Evolutionary conservation across 2,888 invertebrate species (phyloP).

Genomic region (Gryllus longicercus): DNA sequence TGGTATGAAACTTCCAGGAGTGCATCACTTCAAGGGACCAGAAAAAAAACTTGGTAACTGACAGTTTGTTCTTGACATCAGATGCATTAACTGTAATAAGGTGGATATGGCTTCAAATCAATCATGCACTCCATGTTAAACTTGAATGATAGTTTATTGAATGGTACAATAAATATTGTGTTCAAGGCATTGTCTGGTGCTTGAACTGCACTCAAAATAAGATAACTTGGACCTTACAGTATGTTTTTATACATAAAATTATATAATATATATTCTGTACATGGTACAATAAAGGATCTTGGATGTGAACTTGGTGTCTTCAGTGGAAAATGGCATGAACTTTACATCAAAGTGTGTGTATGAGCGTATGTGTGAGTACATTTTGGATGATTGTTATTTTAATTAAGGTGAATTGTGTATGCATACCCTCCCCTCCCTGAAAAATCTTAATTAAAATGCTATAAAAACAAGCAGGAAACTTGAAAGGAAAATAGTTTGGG

Average conservation of each 20-base stretch:
- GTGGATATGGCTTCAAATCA: conserved; percentile 8
- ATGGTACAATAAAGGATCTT: conserved; percentile 35
- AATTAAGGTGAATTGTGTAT: too few species aligned
- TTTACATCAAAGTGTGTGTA: too few species aligned
- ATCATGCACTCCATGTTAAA: not conserved
- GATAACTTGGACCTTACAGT: conserved; percentile 1
- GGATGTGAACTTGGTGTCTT: conserved; percentile 24
- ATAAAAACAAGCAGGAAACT: too few species aligned
- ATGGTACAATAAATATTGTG: conserved; percentile 31
- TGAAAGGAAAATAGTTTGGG: too few species aligned
- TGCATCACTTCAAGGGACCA: conserved; percentile 28
- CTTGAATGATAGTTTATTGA: conserved; percentile 23
- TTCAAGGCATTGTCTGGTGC: conserved; percentile 24
- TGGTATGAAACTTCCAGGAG: not conserved
- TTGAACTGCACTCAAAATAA: conserved; percentile 20
- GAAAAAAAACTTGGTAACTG: conserved; percentile 11
- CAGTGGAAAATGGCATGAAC: too few species aligned
- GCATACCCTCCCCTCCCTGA: too few species aligned
- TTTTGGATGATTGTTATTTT: too few species aligned
- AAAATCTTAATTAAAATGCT: too few species aligned
- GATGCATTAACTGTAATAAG: not conserved
- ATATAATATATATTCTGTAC: conserved; percentile 30
- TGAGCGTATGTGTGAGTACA: too few species aligned
- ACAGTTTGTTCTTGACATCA: not conserved
- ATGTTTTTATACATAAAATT: conserved; percentile 27